Evolutionary conservation across 2,888 invertebrate genomes (phyloP), one percentile per base, ranked within the genome.

Genomic region (Drosophila nigricruria): DNA sequence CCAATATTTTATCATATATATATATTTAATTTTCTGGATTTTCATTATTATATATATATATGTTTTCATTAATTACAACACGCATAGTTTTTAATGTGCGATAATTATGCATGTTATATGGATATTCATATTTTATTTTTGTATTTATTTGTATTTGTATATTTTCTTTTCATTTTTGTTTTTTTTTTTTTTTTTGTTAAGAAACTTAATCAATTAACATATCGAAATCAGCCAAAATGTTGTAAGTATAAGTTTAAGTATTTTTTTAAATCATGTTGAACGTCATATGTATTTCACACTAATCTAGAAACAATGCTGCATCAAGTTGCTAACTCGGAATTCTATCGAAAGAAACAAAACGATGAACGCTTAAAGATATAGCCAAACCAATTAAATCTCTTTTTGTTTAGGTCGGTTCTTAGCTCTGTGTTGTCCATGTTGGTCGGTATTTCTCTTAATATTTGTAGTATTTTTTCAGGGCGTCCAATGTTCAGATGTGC

Each of bases 121-220:
- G 18, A 30, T 47, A 36, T 38, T 36, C 47, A 47, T 70, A 27
- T 27, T 12, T 59, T 43, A 38, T 50, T 73, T 74, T 76, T 82
- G 81, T 84, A 84, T 89, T 79, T 85, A 79, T 90, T 79, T 89
- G 81, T 86, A 86, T 82, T 79, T 77, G 80, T 77, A 79, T 81
- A 77, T 76, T 30, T 45, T 25, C 25, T 25, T 25, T 27, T 47
- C 2, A 5, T n/a, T 18, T 27, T n/a, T 25, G 60, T 70, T 72
- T 10, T 9, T 47, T 18, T 18, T 27, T 63, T 70, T 72, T 66
- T 62, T 40, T 56, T 25, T 45, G 42, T 52, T 58, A 42, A 65
- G 47, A 63, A 53, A 70, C 76, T 53, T 49, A 77, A 79, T 66
- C 30, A 49, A 38, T 52, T 20, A 20, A 52, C 43, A n/a, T 18